Evolutionary conservation across 2,888 invertebrate genomes (phyloP), one percentile per base, ranked within the genome.

Genomic region (Melinopterus prodromus): DNA sequence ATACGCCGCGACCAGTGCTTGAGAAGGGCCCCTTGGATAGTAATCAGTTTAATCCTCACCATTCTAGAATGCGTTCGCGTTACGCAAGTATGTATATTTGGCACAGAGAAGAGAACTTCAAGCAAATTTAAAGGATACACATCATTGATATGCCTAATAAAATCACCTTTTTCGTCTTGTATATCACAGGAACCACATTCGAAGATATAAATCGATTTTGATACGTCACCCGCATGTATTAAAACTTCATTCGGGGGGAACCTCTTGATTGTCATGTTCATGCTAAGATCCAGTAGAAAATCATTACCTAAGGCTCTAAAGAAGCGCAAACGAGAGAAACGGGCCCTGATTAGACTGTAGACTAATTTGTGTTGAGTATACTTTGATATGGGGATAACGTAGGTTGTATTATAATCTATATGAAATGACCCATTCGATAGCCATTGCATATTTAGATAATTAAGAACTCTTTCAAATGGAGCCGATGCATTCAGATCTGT

Each of bases 201-300:
- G 6, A 78, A 15, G 53, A 81, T 78, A 37, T 80, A 78, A 9
- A 82, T 69, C 1, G 37, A 36, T 2, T 79, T 26, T 16, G 69
- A 15, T 6, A 81, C 38, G 35, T 81, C 82, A 6, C 82, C 81
- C 0, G 79, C 36, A n/a, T 82, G 82, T 16, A 74, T 80, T 6
- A 82, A 2, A 6, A 81, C 74, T 69, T 82, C 81, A 37, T 82
- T 70, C 16, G 80, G 80, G n/a, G 82, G 82, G 6, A 80, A 69
- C 14, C 78, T 15, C 6, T 38, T 69, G 15, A 16, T 76, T 37
- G 6, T 38, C 14, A 69, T 9, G 74, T 26, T 70, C 3, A 69
- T 16, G 69, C 77, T 80, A 5, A 82, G 1, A 26, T 79, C 79
- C 6, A 35, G 37, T 6, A 83, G 69, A 6, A 83, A 3, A n/a